These are phyloP conservation scores for Pangasius macronema DNA, from an alignment of 2,797 vertebrate species.

Conservation along the genomic window DNA sequence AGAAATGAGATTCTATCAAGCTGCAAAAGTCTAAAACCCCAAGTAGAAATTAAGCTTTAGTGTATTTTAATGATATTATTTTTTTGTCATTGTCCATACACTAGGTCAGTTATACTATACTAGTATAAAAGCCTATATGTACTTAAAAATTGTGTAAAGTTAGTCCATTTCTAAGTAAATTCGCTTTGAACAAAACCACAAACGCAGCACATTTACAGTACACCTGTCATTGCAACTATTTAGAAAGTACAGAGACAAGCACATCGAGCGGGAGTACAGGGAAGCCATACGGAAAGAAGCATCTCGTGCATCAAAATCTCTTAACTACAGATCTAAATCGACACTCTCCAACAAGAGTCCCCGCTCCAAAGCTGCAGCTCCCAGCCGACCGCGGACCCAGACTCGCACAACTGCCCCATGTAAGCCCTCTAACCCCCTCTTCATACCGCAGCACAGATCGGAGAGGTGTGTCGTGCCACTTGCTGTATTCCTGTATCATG, in stretches of 20 bases:
- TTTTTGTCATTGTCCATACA: background rate
- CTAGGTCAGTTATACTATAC: background rate
- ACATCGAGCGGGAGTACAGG: conserved; percentile 81
- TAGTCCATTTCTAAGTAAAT: background rate
- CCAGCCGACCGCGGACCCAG: conserved; percentile 63
- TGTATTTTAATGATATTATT: background rate
- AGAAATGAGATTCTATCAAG: background rate
- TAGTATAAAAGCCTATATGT: background rate
- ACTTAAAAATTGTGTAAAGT: background rate
- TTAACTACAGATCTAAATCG: conserved; percentile 71
- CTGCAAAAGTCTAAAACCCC: background rate
- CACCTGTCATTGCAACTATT: too few species aligned
- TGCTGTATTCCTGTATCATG: background rate
- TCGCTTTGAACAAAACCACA: too few species aligned
- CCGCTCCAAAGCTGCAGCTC: conserved; percentile 62
- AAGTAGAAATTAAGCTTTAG: background rate
- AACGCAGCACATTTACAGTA: too few species aligned
- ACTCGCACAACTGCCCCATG: conserved; percentile 76
- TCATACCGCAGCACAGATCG: background rate
- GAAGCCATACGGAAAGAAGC: conserved; percentile 77
- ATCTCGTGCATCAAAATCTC: conserved; percentile 68
- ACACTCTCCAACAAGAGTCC: conserved; percentile 59
- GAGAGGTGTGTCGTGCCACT: background rate
- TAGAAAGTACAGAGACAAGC: too few species aligned
- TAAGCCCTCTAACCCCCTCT: conserved; percentile 59